Conservation (phyloP, 2,797 vertebrate species). For the Urocyon cinereoargenteus region DNA sequence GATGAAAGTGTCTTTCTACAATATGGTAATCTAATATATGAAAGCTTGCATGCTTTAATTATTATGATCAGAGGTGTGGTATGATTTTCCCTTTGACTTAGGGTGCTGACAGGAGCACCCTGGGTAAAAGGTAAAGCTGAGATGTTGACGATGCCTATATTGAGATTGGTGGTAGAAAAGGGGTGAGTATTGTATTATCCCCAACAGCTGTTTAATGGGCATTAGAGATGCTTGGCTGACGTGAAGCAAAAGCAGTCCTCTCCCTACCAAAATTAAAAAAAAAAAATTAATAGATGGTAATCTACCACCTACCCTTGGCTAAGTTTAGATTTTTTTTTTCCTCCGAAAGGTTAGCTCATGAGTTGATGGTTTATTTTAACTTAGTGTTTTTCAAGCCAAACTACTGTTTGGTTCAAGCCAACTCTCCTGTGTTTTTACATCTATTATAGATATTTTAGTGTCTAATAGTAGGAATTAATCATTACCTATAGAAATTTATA, state of each 20-base stretch:
- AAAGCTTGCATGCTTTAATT: neutral
- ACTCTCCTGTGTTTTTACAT: neutral
- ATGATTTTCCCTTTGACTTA: neutral
- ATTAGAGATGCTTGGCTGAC: neutral
- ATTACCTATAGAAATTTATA: neutral
- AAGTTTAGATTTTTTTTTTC: neutral
- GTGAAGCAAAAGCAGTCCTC: neutral
- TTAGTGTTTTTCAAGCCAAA: neutral
- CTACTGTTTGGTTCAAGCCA: neutral
- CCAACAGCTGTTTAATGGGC: neutral
- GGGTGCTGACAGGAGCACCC: neutral
- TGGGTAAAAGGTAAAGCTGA: neutral
- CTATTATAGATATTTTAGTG: neutral
- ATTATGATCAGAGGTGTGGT: neutral
- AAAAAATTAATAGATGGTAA: neutral
- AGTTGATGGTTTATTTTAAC: neutral
- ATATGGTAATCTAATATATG: neutral
- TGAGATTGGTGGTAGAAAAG: rapidly evolving
- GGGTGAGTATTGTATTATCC: neutral
- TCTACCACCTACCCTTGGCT: neutral
- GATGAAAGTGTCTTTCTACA: neutral
- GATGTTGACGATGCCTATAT: rapidly evolving
- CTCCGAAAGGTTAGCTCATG: neutral
- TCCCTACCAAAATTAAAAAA: no score
- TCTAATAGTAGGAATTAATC: neutral